Evolutionary conservation across 2,888 invertebrate genomes (phyloP).

Genomic region (Hetaerina titia): DNA sequence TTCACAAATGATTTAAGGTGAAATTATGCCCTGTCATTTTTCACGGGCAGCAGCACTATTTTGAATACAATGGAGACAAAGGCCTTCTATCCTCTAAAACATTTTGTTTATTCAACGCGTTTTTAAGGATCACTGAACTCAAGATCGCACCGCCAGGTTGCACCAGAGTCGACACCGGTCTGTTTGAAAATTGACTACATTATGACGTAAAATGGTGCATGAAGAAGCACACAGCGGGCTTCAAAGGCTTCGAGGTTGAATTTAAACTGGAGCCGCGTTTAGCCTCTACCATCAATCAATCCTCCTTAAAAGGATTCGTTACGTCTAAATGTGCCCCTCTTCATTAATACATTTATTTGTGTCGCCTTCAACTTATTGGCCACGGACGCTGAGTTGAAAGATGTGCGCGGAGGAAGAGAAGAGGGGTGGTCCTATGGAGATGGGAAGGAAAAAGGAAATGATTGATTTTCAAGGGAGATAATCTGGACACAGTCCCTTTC

Average conservation of each 20-base stretch:
- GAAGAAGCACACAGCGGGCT: neutral
- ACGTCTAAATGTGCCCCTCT: neutral
- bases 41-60: constrained; percentile 6
- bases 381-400: neutral
- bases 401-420: neutral
- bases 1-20: constrained; percentile 21
- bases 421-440: neutral
- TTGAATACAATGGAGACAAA: constrained; percentile 19
- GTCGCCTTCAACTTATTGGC: constrained; percentile 32
- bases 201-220: neutral
- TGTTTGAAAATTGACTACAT: neutral
- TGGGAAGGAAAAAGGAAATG: neutral
- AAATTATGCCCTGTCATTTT: constrained; percentile 15
- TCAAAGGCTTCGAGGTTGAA: neutral
- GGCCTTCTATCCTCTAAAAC: neutral
- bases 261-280: neutral
- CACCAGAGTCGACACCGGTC: neutral
- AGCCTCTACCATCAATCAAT: constrained; percentile 5
- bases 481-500: neutral
- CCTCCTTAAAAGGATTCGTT: neutral
- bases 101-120: neutral
- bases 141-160: neutral
- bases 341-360: constrained; percentile 40
- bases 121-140: neutral
- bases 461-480: neutral